Base-by-base conservation (phyloP, 2,113 vertebrate genomes). In the Eulacestoma nigropectus region DNA sequence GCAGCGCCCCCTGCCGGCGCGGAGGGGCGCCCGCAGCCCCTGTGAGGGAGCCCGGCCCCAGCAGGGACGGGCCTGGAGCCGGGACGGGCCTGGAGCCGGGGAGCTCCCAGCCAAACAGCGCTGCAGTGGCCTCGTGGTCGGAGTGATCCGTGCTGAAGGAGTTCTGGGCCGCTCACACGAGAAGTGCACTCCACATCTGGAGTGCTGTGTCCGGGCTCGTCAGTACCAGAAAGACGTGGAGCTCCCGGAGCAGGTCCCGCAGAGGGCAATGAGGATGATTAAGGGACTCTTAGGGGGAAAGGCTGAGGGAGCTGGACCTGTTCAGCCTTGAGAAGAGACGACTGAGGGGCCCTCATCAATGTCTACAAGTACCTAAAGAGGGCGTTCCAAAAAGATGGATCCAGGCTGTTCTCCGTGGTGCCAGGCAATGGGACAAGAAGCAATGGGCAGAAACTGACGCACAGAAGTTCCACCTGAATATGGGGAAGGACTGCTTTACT, bases 61-160 rank as follows among this genome's bases (percentile, higher is more conserved):
- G n/a, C n/a, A n/a, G n/a, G 3, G 47, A 2, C 35, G 8, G 35
- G 18, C 5, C 7, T 19, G 13, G 35, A 17, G 27, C 17, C 2
- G 59, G 2, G 26, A 2, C 18, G 20, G 15, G 20, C 9, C 2
- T 25, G 26, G 39, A 17, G 6, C 13, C 5, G 22, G 10, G 17
- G 4, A 9, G 13, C 10, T 16, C 15, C 27, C 9, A 0, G 52
- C 10, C 11, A 1, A 8, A 4, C 23, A 5, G 0, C 4, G 18
- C 9, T 6, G 18, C 7, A 15, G 7, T 3, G 37, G 9, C 6
- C 26, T 9, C 26, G 42, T 35, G 13, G 12, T 17, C 2, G 10
- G 7, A 2, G 16, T 0, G 23, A 5, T 16, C 10, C 9, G 7
- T 41, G 49, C 6, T 7, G 30, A 4, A 5, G 6, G 10, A 11